Percentiles rank a stretch among this genome's conserved stretches.
Conservation (phyloP, 2,888 invertebrate genomes). For the Trachelus tabidus region DNA sequence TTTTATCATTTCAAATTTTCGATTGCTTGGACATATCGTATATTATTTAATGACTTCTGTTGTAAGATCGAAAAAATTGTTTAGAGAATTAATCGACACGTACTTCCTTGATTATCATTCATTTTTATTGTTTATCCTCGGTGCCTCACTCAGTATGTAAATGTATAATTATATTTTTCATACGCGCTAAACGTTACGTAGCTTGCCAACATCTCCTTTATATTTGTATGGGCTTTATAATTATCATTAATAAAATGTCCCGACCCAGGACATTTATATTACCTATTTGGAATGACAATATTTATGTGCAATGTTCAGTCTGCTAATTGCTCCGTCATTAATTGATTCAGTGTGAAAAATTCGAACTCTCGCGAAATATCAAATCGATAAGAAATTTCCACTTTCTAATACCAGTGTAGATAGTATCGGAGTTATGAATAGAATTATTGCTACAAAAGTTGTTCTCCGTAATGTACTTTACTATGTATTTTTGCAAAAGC, state of each 20-base stretch:
- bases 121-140: neutral
- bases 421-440: neutral
- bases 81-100: neutral
- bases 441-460: neutral
- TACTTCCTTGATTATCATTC: neutral
- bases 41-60: neutral
- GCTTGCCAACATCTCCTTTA: conserved; percentile 58
- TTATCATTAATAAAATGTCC: conserved; percentile 11
- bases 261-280: neutral
- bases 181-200: conserved; percentile 46
- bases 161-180: conserved; percentile 52
- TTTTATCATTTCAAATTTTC: neutral
- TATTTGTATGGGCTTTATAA: conserved; percentile 58
- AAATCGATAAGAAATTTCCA: neutral
- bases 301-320: neutral
- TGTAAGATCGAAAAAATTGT: neutral
- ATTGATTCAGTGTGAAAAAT: neutral
- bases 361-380: neutral
- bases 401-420: neutral
- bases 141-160: conserved; percentile 15
- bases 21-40: neutral
- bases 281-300: neutral
- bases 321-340: neutral
- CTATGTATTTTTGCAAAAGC: neutral
- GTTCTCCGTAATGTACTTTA: neutral